Evolutionary conservation across 2,888 invertebrate genomes (phyloP), one percentile per base, ranked within the genome.

Genomic region (Dryomyza anilis): DNA sequence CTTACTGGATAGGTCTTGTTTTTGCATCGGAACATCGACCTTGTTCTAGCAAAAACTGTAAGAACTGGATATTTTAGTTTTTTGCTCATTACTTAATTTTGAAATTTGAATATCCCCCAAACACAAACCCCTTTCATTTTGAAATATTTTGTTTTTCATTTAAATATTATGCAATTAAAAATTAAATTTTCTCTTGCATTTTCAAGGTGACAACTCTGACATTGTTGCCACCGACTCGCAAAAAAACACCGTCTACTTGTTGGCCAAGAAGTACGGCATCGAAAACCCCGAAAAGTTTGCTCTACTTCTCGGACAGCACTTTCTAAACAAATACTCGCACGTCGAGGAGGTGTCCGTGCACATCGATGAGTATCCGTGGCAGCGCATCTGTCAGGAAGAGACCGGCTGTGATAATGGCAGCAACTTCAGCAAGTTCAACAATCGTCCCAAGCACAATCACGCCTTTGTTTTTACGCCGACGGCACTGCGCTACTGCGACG

Each of bases 141-240:
- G 3, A n/a, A 21, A 7, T 23, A 27, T 3, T 3, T 23, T 3
- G 21, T 12, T 14, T 56, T 58, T 10, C 56, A 7, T 19, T 33
- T 27, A 52, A 66, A 55, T 65, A 62, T n/a, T n/a, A n/a, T n/a
- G n/a, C n/a, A n/a, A n/a, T n/a, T n/a, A n/a, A n/a, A n/a, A n/a
- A n/a, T n/a, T n/a, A n/a, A n/a, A n/a, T n/a, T n/a, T n/a, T n/a
- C n/a, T n/a, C n/a, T n/a, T n/a, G n/a, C n/a, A n/a, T n/a, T 66
- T 68, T 68, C 39, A 53, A 79, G 80, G 91, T n/a, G 91, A 93
- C 81, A 93, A 93, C 77, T 87, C 88, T 58, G 91, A 91, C 76
- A 90, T 93, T 67, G 89, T 93, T 19, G 92, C 92, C 12, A 93
- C 93, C 0, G 93, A 93, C 76, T 90, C 92, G 0, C 93, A 93